Evolutionary conservation across 2,888 invertebrate genomes (phyloP).

Genomic region (Pseudococcus jackbeardsleyi): DNA sequence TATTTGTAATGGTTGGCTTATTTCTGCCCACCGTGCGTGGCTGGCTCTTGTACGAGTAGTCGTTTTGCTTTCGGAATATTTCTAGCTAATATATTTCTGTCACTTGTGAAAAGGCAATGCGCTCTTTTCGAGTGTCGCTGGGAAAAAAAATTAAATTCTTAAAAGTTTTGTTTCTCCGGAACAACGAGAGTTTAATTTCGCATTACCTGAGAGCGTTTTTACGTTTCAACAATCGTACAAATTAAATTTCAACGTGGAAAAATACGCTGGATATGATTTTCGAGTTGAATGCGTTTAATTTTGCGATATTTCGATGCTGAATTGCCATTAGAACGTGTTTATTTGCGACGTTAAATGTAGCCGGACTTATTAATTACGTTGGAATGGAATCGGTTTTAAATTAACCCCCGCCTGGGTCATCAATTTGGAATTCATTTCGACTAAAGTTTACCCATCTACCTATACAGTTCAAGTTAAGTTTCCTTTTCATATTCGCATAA

Average conservation of each 20-base stretch:
- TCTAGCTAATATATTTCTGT: constrained; percentile 58
- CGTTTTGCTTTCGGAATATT: constrained; percentile 46
- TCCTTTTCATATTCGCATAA: too few relatives aligned
- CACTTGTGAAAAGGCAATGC: constrained; percentile 15
- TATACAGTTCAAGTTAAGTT: too few relatives aligned
- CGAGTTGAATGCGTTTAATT: background rate
- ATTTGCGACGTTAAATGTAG: background rate
- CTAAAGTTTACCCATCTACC: too few relatives aligned
- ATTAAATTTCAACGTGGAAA: constrained; percentile 15
- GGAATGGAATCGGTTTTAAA: too few relatives aligned
- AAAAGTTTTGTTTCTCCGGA: background rate
- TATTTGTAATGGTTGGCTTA: constrained; percentile 52
- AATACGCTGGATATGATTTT: background rate
- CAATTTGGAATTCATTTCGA: too few relatives aligned
- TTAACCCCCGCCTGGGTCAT: too few relatives aligned
- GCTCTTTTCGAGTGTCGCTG: background rate
- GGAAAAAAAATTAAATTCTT: background rate
- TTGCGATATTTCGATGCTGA: background rate
- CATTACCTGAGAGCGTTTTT: constrained; percentile 12
- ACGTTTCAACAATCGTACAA: constrained; percentile 35
- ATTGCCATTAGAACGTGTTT: too few relatives aligned
- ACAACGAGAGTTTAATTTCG: background rate
- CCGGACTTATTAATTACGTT: background rate
- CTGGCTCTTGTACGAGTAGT: background rate
- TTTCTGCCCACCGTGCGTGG: constrained; percentile 32